Base-by-base conservation (phyloP, 2,888 invertebrate species). In the Polymixis flavicincta region DNA sequence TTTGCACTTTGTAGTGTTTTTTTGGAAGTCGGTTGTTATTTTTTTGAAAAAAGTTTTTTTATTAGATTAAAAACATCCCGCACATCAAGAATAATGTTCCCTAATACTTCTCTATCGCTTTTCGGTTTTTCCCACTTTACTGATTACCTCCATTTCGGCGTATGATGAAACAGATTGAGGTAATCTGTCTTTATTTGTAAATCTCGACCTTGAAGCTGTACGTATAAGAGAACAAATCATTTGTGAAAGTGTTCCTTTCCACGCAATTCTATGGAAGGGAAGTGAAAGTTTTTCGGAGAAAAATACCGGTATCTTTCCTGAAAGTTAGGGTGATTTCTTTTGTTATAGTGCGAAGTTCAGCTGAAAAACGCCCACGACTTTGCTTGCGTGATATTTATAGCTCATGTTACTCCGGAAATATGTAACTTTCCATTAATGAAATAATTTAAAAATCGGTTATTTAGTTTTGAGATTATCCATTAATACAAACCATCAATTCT, bases 181-280 rank as follows among this genome's bases (percentile, higher is more conserved):
- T 70, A 73, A 80, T 83, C 50, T 78, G 71, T 83, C 50, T 54
- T 67, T 66, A 72, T 78, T 85, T 74, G 59, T 85, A 84, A 64
- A 64, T 76, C 45, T 74, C 82, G 11, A 64, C 57, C 55, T 68
- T 74, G 32, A 57, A 50, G n/a, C 64, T 32, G 13, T n/a, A 14
- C 37, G 25, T 63, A 1, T 69, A 64, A 42, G n/a, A 45, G 32
- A 71, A 67, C 37, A 66, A 70, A 70, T 70, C 55, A 64, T 73
- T 65, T 73, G 65, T 61, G 19, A 59, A 71, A 74, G 19, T 19
- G 13, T 65, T 52, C 11, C 22, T 19, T 42, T 71, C 50, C 17
- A 57, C 17, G n/a, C 9, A 54, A 22, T 37, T 8, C 8, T 54
- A n/a, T 19, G 13, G 22, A 22, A 63, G 50, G 6, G 22, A 2